Evolutionary conservation across 2,113 vertebrate genomes (phyloP).

Genomic region (Solea senegalensis): DNA sequence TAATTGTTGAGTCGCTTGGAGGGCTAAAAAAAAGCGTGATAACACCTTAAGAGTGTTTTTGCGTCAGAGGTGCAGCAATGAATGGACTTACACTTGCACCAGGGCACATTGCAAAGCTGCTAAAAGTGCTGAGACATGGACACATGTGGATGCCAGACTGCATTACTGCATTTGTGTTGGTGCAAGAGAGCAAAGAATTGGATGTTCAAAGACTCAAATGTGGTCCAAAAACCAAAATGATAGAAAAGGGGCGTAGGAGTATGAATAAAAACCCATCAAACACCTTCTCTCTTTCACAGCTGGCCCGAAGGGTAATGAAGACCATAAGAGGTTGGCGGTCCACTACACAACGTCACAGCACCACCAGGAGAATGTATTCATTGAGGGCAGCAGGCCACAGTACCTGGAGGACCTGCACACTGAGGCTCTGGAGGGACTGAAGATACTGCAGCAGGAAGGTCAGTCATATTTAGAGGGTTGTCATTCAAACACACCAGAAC

Average conservation of each 20-base stretch:
- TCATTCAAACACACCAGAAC: not conserved
- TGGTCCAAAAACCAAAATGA: not conserved
- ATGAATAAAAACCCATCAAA: not conserved
- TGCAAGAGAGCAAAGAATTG: not conserved
- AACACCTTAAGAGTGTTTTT: not conserved
- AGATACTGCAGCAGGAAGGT: slow-evolving; percentile 93
- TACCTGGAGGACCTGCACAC: slow-evolving; percentile 93
- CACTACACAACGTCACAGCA: slow-evolving; percentile 81
- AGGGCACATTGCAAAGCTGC: slow-evolving; percentile 41
- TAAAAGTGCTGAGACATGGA: slow-evolving; percentile 27
- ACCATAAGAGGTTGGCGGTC: slow-evolving; percentile 81
- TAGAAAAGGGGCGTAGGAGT: not conserved
- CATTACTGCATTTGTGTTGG: not conserved
- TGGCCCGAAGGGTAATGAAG: slow-evolving; percentile 82
- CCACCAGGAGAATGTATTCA: slow-evolving; percentile 94
- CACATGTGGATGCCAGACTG: slow-evolving; percentile 21
- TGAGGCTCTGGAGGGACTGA: slow-evolving; percentile 93
- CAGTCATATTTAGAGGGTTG: not conserved
- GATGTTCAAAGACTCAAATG: not conserved
- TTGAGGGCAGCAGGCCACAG: slow-evolving; percentile 87
- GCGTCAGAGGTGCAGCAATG: slow-evolving; percentile 30
- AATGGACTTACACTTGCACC: not conserved
- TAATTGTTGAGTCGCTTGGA: no score
- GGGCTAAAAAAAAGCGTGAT: no score
- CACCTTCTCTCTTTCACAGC: slow-evolving; percentile 41